Evolutionary conservation across 2,113 vertebrate genomes (phyloP).

Genomic region (Alaudala cheleensis): DNA sequence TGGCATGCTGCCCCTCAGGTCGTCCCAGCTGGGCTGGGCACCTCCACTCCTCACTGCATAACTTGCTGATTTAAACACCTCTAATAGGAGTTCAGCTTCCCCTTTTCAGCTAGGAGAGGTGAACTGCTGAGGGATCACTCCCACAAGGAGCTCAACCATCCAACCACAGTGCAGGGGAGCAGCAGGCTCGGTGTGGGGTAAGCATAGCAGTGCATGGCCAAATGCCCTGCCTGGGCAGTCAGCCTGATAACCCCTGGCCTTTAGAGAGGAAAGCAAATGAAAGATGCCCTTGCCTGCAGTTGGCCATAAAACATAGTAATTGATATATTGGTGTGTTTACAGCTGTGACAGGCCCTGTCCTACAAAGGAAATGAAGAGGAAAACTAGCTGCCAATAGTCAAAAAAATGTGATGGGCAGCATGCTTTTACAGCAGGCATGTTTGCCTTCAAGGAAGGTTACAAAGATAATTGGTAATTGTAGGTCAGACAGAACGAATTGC

Average conservation of each 20-base stretch:
- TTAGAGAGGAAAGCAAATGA: not conserved
- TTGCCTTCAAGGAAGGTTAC: conserved; percentile 64
- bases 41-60: not conserved
- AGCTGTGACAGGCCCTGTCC: not conserved
- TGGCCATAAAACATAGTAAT: not conserved
- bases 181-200: not conserved
- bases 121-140: not conserved
- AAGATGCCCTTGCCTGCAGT: conserved; percentile 20
- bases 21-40: not conserved
- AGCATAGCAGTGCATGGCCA: accelerated
- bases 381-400: conserved; percentile 53
- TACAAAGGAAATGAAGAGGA: conserved; percentile 62
- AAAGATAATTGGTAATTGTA: conserved; percentile 49
- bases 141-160: not conserved
- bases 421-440: conserved; percentile 13
- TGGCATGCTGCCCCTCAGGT: accelerated
- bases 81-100: not conserved
- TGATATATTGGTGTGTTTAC: conserved; percentile 55
- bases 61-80: not conserved
- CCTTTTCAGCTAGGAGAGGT: not conserved
- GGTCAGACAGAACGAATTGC: conserved; percentile 56
- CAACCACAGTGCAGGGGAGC: not conserved
- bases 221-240: not conserved
- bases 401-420: conserved; percentile 32
- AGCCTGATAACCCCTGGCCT: not conserved